Evolutionary conservation across 2,113 vertebrate genomes (phyloP).

Genomic region (Channa maculata): DNA sequence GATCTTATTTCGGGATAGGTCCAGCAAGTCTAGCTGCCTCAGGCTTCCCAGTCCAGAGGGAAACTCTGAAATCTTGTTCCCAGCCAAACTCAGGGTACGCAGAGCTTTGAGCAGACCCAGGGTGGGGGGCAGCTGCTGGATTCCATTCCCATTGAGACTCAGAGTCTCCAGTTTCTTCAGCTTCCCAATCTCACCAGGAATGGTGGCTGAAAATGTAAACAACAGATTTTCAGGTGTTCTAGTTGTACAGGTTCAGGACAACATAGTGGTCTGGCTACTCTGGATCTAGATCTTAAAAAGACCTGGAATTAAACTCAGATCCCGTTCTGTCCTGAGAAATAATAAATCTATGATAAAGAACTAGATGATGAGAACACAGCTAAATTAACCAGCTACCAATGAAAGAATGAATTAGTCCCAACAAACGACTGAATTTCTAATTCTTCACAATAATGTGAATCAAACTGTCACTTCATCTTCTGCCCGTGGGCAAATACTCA

Average conservation of each 20-base stretch:
- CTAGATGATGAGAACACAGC: too few relatives aligned
- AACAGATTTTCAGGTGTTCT: not conserved
- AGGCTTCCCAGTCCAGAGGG: slow-evolving; percentile 89
- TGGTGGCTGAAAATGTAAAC: slow-evolving; percentile 64
- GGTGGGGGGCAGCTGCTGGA: slow-evolving; percentile 85
- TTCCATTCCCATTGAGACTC: slow-evolving; percentile 89
- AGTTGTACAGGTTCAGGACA: not conserved
- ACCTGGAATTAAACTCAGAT: too few relatives aligned
- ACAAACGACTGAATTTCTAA: too few relatives aligned
- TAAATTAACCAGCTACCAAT: too few relatives aligned
- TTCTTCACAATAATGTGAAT: too few relatives aligned
- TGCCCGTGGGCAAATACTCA: slow-evolving; percentile 74
- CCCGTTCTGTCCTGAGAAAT: too few relatives aligned
- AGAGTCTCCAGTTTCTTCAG: slow-evolving; percentile 96
- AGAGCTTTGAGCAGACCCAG: slow-evolving; percentile 91
- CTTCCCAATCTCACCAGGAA: slow-evolving; percentile 91
- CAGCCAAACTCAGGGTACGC: slow-evolving; percentile 90
- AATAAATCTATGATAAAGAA: too few relatives aligned
- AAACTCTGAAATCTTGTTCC: slow-evolving; percentile 89
- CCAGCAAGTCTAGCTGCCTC: slow-evolving; percentile 91
- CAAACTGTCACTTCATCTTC: too few relatives aligned
- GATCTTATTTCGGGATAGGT: slow-evolving; percentile 95
- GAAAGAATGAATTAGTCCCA: too few relatives aligned
- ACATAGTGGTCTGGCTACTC: not conserved
- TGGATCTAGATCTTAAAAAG: too few relatives aligned